Percentiles rank a stretch among this genome's conserved stretches.
Evolutionary conservation across 2,113 vertebrate species (phyloP).

Genomic region (Alethe diademata): DNA sequence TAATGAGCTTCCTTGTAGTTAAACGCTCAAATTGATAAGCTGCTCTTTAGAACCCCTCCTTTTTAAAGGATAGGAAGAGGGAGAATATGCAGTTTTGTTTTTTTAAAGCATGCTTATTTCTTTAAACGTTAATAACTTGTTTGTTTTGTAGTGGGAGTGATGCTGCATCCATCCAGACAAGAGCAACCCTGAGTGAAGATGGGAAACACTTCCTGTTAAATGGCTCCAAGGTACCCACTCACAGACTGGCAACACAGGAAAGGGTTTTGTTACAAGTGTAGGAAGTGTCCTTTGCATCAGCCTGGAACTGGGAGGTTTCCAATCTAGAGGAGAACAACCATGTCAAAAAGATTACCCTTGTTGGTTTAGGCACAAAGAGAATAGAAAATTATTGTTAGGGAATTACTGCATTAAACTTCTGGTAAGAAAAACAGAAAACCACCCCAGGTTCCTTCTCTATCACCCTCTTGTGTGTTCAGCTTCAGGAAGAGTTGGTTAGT

Average conservation of each 20-base stretch:
- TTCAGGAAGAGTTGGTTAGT: background rate
- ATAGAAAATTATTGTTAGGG: background rate
- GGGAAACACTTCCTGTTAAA: slow-evolving; percentile 85
- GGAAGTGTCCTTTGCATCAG: background rate
- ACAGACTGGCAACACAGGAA: background rate
- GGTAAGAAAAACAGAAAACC: background rate
- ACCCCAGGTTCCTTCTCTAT: background rate
- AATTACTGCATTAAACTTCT: background rate
- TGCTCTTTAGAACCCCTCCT: background rate
- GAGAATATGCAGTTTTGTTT: background rate
- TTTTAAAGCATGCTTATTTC: background rate
- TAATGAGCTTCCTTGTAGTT: background rate
- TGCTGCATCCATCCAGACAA: slow-evolving; percentile 89
- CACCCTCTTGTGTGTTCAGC: background rate
- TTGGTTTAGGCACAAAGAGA: background rate
- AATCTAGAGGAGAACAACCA: fast-evolving
- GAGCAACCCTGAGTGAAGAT: slow-evolving; percentile 85
- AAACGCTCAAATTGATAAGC: background rate
- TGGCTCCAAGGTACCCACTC: slow-evolving; percentile 88
- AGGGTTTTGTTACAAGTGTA: background rate
- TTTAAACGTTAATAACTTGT: background rate
- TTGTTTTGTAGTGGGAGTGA: slow-evolving; percentile 87
- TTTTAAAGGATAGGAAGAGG: background rate
- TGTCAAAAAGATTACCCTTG: fast-evolving
- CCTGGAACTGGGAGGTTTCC: background rate